Base-by-base conservation (phyloP, 2,797 vertebrate genomes). In the Ispidina picta region DNA sequence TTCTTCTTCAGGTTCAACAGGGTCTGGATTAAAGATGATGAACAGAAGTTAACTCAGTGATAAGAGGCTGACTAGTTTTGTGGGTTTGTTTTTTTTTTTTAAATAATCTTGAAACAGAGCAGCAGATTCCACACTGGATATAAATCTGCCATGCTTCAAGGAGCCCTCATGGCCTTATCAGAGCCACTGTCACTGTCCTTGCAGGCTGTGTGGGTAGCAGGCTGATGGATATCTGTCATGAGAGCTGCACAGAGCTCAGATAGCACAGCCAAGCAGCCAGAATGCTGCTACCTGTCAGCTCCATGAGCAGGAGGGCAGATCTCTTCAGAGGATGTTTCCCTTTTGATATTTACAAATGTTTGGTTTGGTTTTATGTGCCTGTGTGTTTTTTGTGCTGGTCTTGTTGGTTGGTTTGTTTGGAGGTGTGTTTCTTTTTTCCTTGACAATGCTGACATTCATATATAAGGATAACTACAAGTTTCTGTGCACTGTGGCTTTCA, bases 1-100 rank as follows among this genome's bases (percentile, higher is more conserved):
- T n/a, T 89, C 89, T 66, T 95, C 90, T 59, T 95, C 88, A 56
- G 56, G 44, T 62, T 59, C 79, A 73, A 84, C 26, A 66, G n/a
- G 65, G 23, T 78, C 96, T 96, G 56, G 25, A 82, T 72, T 59
- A 77, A 86, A 90, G 51, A 70, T 31, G 39, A 66, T 39, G 41
- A 91, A 60, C 55, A 94, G 28, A 44, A 75, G 31, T 94, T 87
- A 83, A 64, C 11, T 59, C 23, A 52, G 4, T 76, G 72, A 26
- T 16, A 82, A 69, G 16, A 58, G 35, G 48, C 37, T 21, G 26
- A 72, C 6, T 9, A 26, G n/a, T 17, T 31, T 19, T 39, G 37
- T 39, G 37, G 22, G 15, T 18, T 31, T 41, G 21, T 6, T 21
- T 12, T 22, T 72, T 71, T 68, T 74, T 16, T 68, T 74, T 25